Evolutionary conservation across 2,797 vertebrate species (phyloP).

Genomic region (Dermochelys coriacea): DNA sequence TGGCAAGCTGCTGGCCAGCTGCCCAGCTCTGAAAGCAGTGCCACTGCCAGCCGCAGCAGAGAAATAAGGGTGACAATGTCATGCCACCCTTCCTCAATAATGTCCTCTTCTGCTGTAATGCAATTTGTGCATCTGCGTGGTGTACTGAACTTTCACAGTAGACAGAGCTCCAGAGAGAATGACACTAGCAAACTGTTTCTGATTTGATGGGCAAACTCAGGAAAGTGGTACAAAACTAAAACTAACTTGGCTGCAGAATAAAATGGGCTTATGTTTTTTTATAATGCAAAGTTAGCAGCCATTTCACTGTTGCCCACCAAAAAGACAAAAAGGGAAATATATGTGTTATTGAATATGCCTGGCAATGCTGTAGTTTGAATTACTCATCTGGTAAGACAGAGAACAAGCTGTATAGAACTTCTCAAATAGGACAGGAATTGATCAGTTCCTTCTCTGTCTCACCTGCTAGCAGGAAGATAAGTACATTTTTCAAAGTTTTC

Average conservation of each 20-base stretch:
- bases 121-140: neutral
- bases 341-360: too few relatives aligned
- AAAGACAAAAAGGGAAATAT: neutral
- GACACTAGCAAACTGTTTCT: neutral
- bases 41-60: too few relatives aligned
- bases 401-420: neutral
- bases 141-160: neutral
- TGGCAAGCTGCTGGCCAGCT: neutral
- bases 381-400: neutral
- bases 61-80: too few relatives aligned
- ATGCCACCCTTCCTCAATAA: too few relatives aligned
- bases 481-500: neutral
- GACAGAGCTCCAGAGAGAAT: neutral
- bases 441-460: neutral
- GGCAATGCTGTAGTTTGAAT: neutral
- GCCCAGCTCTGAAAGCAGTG: too few relatives aligned
- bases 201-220: neutral
- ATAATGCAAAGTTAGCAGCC: neutral
- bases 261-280: neutral
- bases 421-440: neutral
- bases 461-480: neutral
- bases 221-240: neutral
- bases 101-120: too few relatives aligned
- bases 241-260: neutral
- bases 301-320: neutral